These are phyloP conservation scores for Saturnia pavonia DNA, from an alignment of 2,888 invertebrate genomes.

Conservation along the genomic window DNA sequence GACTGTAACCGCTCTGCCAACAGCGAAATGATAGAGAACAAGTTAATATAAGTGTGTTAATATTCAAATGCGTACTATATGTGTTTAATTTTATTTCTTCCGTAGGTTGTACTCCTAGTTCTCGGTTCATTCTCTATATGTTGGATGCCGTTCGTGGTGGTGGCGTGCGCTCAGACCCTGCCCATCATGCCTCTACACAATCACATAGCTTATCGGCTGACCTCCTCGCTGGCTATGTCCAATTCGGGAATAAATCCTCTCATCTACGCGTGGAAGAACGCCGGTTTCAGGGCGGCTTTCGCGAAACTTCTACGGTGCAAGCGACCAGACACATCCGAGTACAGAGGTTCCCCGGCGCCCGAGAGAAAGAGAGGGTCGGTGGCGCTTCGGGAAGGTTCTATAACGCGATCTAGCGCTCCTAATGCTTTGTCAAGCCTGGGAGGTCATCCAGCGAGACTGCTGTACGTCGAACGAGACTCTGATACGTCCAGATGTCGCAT, in stretches of 20 bases:
- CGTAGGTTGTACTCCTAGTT: conserved; percentile 88
- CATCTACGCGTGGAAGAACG: conserved; percentile 93
- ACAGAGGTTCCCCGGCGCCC: conserved; percentile 80
- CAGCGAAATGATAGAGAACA: no score
- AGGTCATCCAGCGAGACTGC: conserved; percentile 67
- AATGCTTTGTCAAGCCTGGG: conserved; percentile 58
- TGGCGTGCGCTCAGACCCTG: conserved; percentile 84
- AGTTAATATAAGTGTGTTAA: no score
- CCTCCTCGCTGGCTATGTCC: conserved; percentile 88
- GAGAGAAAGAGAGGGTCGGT: conserved; percentile 77
- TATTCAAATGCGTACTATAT: not conserved
- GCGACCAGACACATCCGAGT: conserved; percentile 82
- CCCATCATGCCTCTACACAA: conserved; percentile 75
- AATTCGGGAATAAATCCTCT: conserved; percentile 92
- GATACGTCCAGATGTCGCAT: conserved; percentile 73
- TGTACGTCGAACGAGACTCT: conserved; percentile 64
- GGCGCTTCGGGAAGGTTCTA: conserved; percentile 72
- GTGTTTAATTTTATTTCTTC: conserved; percentile 29
- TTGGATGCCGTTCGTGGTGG: conserved; percentile 90
- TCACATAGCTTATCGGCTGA: conserved; percentile 83
- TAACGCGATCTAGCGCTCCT: conserved; percentile 65
- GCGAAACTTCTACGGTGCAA: conserved; percentile 85
- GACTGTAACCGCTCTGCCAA: no score
- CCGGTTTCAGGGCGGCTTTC: conserved; percentile 88
- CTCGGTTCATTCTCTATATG: conserved; percentile 90